A percentile compares a stretch with the other conserved stretches of the same genome.
These are phyloP conservation scores for Chondrosia reniformis DNA, from an alignment of 37 sponge, comb jelly and placozoan genomes.

Conservation along the genomic window DNA sequence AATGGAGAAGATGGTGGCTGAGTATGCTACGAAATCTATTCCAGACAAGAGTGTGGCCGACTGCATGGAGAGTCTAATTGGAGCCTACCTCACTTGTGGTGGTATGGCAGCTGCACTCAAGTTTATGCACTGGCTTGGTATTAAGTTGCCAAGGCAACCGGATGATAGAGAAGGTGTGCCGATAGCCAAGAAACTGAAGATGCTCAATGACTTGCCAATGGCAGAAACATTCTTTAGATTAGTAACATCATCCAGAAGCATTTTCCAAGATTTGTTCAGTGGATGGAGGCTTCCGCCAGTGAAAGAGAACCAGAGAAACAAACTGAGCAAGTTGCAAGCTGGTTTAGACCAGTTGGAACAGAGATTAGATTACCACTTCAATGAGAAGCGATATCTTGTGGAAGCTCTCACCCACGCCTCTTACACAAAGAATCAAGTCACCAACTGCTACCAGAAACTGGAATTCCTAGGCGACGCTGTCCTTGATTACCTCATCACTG, in stretches of 20 bases:
- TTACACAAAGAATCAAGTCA: conserved; percentile 75
- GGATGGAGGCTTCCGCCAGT: not conserved
- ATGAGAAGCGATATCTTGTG: conserved; percentile 60
- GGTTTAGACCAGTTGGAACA: not conserved
- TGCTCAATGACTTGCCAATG: not conserved
- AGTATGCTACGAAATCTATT: conserved; percentile 31
- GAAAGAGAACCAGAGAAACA: not conserved
- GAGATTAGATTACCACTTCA: conserved; percentile 61
- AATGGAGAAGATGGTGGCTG: not conserved
- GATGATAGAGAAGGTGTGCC: not conserved
- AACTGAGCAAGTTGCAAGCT: conserved; percentile 1
- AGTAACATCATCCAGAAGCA: not conserved
- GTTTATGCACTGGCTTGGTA: conserved; percentile 72
- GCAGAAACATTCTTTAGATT: not conserved
- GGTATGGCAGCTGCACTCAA: conserved; percentile 70
- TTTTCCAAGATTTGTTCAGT: not conserved
- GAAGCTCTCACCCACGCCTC: conserved; percentile 96
- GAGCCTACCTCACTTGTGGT: conserved; percentile 80
- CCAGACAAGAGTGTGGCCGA: conserved; percentile 91
- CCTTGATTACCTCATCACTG: conserved; percentile 84
- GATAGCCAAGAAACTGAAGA: not conserved
- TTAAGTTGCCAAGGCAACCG: not conserved
- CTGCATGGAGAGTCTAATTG: conserved; percentile 82
- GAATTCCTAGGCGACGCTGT: conserved; percentile 99
- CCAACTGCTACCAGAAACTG: conserved; percentile 90